Percentiles rank a stretch among this genome's conserved stretches.
Conservation (phyloP, 2,888 invertebrate genomes). For the Caenorhabditis doughertyi region DNA sequence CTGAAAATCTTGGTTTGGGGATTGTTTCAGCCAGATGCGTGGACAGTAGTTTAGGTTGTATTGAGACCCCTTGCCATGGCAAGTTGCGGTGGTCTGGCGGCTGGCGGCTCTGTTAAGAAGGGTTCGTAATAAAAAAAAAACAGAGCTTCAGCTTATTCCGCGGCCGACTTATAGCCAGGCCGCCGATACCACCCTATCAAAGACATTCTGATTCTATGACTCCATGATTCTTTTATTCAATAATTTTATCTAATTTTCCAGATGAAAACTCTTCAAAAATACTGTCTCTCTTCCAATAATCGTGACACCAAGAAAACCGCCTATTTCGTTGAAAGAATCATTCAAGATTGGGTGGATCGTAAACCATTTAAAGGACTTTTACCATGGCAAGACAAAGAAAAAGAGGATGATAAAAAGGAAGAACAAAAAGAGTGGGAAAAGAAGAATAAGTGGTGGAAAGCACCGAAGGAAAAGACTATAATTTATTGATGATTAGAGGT, state of each 20-base stretch:
- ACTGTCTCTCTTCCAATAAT: slow-evolving; percentile 12
- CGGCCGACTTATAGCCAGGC: too few relatives aligned
- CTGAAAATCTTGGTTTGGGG: neutral
- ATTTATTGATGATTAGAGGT: neutral
- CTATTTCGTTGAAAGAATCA: slow-evolving; percentile 11
- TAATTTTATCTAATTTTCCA: too few relatives aligned
- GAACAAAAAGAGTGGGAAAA: neutral
- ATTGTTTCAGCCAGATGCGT: too few relatives aligned
- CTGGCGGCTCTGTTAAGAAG: too few relatives aligned
- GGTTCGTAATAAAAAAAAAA: too few relatives aligned
- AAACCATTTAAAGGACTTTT: neutral
- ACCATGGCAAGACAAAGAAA: neutral
- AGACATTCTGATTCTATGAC: too few relatives aligned
- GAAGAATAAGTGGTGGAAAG: neutral
- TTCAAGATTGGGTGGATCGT: slow-evolving; percentile 13
- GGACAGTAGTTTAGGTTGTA: too few relatives aligned
- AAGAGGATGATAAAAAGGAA: neutral
- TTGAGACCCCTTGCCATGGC: too few relatives aligned
- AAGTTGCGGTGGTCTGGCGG: too few relatives aligned
- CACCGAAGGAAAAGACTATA: neutral
- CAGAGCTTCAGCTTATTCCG: too few relatives aligned
- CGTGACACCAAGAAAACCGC: slow-evolving; percentile 9
- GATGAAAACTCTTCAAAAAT: slow-evolving; percentile 27
- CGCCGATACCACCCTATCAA: too few relatives aligned
- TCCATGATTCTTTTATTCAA: too few relatives aligned